Evolutionary conservation across 2,113 vertebrate species (phyloP).

Genomic region (Psilopsiagon aurifrons): DNA sequence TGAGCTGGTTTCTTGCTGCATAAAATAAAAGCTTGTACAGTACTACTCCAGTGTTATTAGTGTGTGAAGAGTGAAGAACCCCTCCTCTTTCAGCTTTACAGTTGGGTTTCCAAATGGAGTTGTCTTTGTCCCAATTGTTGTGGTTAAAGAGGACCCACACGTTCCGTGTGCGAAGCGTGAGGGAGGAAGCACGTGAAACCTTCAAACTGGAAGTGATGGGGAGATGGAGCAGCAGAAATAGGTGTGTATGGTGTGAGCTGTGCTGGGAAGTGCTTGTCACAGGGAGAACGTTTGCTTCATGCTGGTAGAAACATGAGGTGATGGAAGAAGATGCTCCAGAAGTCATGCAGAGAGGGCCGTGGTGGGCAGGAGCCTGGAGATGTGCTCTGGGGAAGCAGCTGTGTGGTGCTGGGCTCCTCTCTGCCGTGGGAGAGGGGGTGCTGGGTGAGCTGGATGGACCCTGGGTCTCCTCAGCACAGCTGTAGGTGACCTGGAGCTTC

Average conservation of each 20-base stretch:
- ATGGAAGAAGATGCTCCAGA: neutral
- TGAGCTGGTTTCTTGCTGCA: neutral
- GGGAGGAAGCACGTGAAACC: neutral
- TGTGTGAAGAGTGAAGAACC: rapidly evolving
- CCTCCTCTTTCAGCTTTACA: neutral
- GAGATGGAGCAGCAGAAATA: rapidly evolving
- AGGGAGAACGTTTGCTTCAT: rapidly evolving
- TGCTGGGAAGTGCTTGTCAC: rapidly evolving
- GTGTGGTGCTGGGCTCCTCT: neutral
- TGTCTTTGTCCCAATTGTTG: rapidly evolving
- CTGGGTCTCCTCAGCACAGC: neutral
- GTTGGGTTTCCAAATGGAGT: rapidly evolving
- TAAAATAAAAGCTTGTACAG: neutral
- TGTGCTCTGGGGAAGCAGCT: neutral
- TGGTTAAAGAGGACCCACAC: neutral
- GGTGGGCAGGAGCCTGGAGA: neutral
- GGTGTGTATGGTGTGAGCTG: rapidly evolving
- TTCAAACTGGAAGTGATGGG: rapidly evolving
- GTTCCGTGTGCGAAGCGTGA: rapidly evolving
- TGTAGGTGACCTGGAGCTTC: neutral
- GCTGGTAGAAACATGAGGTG: neutral
- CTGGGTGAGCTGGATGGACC: neutral
- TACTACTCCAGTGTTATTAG: neutral
- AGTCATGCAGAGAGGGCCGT: neutral
- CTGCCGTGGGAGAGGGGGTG: rapidly evolving